Conservation (phyloP, 2,888 invertebrate genomes). For the Nemotelus nigrinus region DNA sequence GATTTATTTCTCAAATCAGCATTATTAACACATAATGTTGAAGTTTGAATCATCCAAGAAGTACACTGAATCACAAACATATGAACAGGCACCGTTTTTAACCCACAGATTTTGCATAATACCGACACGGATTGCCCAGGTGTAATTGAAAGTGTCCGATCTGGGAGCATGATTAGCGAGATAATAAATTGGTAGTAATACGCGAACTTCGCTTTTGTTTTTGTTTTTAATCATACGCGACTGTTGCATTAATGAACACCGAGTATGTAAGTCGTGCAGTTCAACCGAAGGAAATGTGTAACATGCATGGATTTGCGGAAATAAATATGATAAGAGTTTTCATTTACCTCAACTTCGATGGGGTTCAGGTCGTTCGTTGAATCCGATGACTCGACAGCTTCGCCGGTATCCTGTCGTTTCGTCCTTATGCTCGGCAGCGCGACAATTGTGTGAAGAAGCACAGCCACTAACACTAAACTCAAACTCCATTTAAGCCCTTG, state of each 20-base stretch:
- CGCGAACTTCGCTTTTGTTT: conserved; percentile 6
- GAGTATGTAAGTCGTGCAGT: too few relatives aligned
- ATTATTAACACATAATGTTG: too few relatives aligned
- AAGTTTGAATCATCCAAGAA: too few relatives aligned
- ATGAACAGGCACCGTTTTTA: background rate
- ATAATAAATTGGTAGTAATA: background rate
- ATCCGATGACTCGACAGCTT: conserved; percentile 53
- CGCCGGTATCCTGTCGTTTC: conserved; percentile 57
- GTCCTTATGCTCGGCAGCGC: conserved; percentile 58
- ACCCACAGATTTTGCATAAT: conserved; percentile 27
- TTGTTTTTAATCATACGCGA: background rate
- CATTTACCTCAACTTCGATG: conserved; percentile 62
- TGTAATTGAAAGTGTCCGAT: conserved; percentile 16
- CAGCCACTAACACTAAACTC: conserved; percentile 55
- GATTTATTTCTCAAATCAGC: background rate
- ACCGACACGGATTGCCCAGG: background rate
- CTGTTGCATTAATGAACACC: background rate
- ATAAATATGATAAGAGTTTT: background rate
- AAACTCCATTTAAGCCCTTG: conserved; percentile 57
- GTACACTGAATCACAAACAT: too few relatives aligned
- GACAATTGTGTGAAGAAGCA: conserved; percentile 53
- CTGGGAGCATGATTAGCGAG: conserved; percentile 1
- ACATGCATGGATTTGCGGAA: background rate
- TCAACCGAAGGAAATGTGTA: background rate
- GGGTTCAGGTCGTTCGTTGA: conserved; percentile 57